A percentile compares a stretch with the other conserved stretches of the same genome.
Conservation (phyloP, 1,140 invertebrate species). For the Campoletis sonorensis region DNA sequence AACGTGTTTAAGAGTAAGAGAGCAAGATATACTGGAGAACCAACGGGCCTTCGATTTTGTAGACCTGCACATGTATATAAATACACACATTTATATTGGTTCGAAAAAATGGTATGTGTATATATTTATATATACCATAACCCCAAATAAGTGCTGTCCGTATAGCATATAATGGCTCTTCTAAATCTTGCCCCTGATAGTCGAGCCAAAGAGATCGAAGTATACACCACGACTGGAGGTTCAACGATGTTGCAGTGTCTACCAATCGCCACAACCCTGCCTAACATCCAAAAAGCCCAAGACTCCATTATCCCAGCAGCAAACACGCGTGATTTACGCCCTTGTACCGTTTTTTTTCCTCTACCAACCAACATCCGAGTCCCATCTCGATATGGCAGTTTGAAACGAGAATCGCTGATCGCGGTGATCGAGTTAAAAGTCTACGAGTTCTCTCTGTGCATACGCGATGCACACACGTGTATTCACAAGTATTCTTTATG, state of each 20-base stretch:
- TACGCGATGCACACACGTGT: too few species aligned
- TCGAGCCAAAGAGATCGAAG: constrained; percentile 47
- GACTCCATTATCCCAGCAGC: neutral
- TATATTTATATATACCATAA: constrained; percentile 2
- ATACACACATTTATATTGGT: neutral
- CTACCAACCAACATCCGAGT: neutral
- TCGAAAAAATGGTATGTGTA: neutral
- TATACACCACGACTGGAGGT: neutral
- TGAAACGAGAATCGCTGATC: too few species aligned
- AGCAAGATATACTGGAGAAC: constrained; percentile 20
- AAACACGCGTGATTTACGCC: neutral
- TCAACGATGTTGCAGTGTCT: constrained; percentile 19
- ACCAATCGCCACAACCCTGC: neutral
- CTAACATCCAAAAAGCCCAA: neutral
- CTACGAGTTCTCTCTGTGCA: too few species aligned
- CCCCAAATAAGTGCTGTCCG: constrained; percentile 39
- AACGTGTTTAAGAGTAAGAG: neutral
- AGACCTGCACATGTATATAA: neutral
- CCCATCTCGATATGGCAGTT: too few species aligned
- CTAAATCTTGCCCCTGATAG: constrained; percentile 55
- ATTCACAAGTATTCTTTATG: too few species aligned
- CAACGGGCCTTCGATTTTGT: constrained; percentile 6
- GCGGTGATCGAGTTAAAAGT: too few species aligned
- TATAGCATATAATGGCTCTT: constrained; percentile 53
- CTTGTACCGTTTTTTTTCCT: neutral